A percentile compares a stretch with the other conserved stretches of the same genome.
Conservation (phyloP, 2,113 vertebrate species). For the Elgaria multicarinata region DNA sequence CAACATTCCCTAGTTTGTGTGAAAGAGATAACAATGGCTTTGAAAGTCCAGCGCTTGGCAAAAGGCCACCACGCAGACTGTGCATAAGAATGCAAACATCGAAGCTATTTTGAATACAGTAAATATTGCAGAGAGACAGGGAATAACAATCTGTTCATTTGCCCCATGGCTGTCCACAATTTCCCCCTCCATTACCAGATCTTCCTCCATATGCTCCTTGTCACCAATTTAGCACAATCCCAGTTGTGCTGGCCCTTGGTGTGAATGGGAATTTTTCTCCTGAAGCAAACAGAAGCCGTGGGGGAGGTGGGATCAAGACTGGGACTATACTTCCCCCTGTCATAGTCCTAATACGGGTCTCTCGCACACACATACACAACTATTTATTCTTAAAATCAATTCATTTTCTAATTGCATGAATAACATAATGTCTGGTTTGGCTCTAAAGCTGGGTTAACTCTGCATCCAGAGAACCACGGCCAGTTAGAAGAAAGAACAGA, state of each 20-base stretch:
- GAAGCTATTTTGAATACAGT: neutral
- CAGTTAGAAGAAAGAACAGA: neutral
- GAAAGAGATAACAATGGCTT: constrained; percentile 12
- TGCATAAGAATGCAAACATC: neutral
- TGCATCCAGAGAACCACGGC: neutral
- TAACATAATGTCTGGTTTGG: neutral
- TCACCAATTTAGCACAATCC: neutral
- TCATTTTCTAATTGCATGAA: neutral
- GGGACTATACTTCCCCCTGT: no score
- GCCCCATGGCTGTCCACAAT: neutral
- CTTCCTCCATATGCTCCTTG: neutral
- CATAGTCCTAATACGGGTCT: neutral
- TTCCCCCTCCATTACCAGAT: neutral
- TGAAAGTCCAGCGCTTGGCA: constrained; percentile 4
- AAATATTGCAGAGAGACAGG: neutral
- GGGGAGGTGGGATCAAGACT: neutral
- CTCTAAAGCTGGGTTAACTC: neutral
- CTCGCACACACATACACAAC: neutral
- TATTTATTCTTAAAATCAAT: neutral
- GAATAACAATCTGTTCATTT: neutral
- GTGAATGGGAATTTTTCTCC: neutral
- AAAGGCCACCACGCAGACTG: neutral
- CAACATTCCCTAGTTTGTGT: constrained; percentile 27
- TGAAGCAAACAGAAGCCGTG: neutral
- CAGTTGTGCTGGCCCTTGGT: neutral